Percentiles rank a stretch among this genome's conserved stretches.
phyloP scores from a whole-genome alignment of 2,888 invertebrate genomes.

The Entomobrya proxima region DNA sequence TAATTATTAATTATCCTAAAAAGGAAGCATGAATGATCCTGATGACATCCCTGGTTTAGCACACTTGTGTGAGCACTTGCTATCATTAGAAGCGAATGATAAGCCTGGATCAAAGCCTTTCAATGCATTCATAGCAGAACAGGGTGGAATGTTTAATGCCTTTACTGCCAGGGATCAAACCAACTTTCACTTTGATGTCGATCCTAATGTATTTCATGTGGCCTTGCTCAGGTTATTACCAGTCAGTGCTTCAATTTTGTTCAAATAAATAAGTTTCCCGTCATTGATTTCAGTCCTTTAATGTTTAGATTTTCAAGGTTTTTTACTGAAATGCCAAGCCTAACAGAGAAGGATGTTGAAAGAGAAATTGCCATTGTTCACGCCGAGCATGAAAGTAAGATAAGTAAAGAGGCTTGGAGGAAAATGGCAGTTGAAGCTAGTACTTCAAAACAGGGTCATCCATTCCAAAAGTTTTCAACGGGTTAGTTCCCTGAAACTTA shows the following conservation, averaged over 20 bases:
- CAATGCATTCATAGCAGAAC: slow-evolving; percentile 89
- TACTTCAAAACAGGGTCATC: slow-evolving; percentile 86
- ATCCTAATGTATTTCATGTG: slow-evolving; percentile 86
- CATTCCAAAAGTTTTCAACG: slow-evolving; percentile 95
- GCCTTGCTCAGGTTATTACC: slow-evolving; percentile 87
- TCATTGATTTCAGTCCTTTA: too few species aligned
- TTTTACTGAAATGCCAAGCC: slow-evolving; percentile 89
- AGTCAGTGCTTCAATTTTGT: background rate
- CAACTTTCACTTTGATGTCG: slow-evolving; percentile 94
- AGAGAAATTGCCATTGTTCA: slow-evolving; percentile 96
- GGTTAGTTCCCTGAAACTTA: slow-evolving; percentile 80
- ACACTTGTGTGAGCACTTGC: slow-evolving; percentile 68
- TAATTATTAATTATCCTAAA: too few species aligned
- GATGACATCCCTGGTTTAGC: slow-evolving; percentile 63
- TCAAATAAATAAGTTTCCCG: background rate
- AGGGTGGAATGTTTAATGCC: slow-evolving; percentile 94
- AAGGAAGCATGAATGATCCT: slow-evolving; percentile 69
- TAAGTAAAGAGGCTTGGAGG: slow-evolving; percentile 92
- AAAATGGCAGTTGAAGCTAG: slow-evolving; percentile 92
- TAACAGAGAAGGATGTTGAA: slow-evolving; percentile 92
- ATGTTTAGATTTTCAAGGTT: slow-evolving; percentile 94
- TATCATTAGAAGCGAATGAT: slow-evolving; percentile 43
- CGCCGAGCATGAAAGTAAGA: slow-evolving; percentile 96
- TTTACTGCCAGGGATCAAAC: slow-evolving; percentile 93
- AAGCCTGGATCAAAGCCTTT: slow-evolving; percentile 46